Base-by-base conservation (phyloP, 2,797 vertebrate genomes). In the Pseudomugil tenellus region DNA sequence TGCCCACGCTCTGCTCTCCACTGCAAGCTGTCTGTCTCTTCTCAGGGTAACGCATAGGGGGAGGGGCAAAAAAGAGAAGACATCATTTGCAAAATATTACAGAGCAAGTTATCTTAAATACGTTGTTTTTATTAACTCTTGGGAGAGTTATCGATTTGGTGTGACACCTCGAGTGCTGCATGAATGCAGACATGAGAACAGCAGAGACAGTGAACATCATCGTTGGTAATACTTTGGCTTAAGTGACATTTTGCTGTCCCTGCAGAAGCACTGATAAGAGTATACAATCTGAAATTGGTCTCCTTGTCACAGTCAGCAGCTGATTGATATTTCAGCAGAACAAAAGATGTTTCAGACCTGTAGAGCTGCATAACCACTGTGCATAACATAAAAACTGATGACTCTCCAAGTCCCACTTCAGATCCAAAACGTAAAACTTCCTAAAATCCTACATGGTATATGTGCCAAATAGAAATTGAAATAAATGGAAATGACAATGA, bases 401-500 rank as follows among this genome's bases (percentile, higher is more conserved):
- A 25, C n/a, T n/a, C 49, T 23, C 34, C 6, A 23, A 51, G 49
- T 59, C 43, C 14, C 26, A 48, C 43, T 73, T 61, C 2, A 52
- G 48, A 63, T 51, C 57, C 28, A 32, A 41, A 55, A 54, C 61
- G 58, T 53, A 49, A 69, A 83, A 70, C 29, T 35, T 81, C 43
- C 25, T 35, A n/a, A 34, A 65, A 56, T 68, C 32, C 46, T 35
- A 56, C 11, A 10, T 21, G 14, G 74, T 74, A 70, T 85, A 70
- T 61, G 46, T 57, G 63, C 77, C 76, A 81, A 79, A 76, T 81
- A 77, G 79, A 91, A 84, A 91, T 92, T 91, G 58, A 88, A 89
- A 89, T 89, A 16, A 83, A 91, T 92, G 85, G 84, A 93, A 93
- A 92, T 89, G 70, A 35, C 16, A 69, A 80, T 89, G 82, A 79